Evolutionary conservation across 2,113 vertebrate genomes (phyloP).

Genomic region (Mobula birostris): DNA sequence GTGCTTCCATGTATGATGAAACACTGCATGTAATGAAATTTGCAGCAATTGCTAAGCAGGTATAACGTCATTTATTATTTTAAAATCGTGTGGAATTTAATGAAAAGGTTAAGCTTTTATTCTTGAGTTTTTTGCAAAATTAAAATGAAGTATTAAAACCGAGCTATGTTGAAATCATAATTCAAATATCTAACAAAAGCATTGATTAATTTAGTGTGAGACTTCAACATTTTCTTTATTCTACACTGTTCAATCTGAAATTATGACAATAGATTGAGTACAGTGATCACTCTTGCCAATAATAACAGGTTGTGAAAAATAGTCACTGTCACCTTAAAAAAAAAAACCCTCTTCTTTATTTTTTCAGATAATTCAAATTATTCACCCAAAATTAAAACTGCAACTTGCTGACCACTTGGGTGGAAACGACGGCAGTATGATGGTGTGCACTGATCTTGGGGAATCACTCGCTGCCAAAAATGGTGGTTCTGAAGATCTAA

Average conservation of each 20-base stretch:
- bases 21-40: constrained; percentile 85
- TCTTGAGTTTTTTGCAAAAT: background rate
- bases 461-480: constrained; percentile 51
- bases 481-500: constrained; percentile 54
- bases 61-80: constrained; percentile 42
- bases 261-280: background rate
- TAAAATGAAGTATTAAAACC: background rate
- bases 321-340: no score
- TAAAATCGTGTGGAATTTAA: background rate
- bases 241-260: no score
- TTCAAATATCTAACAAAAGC: background rate
- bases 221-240: background rate
- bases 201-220: background rate
- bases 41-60: constrained; percentile 78
- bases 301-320: background rate
- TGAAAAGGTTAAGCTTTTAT: background rate
- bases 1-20: constrained; percentile 75
- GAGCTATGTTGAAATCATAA: background rate
- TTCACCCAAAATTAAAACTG: constrained; percentile 52
- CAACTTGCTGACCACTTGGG: constrained; percentile 55
- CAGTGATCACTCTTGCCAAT: background rate
- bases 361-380: constrained; percentile 69
- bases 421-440: constrained; percentile 55
- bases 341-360: background rate
- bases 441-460: constrained; percentile 49